Evolutionary conservation across 1,140 invertebrate genomes (phyloP), one percentile per base, ranked within the genome.

Genomic region (Cyclina sinensis): DNA sequence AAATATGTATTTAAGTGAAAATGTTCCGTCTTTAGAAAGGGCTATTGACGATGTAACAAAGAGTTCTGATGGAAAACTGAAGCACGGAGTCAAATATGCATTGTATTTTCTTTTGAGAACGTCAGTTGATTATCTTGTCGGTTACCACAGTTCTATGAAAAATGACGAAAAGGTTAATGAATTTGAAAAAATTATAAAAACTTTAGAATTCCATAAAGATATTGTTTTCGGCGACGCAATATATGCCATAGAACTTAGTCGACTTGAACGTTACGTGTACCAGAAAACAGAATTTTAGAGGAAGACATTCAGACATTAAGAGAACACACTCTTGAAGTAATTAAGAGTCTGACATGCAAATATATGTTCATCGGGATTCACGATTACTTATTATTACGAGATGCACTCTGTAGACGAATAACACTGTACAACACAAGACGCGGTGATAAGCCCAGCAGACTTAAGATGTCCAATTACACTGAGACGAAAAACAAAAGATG

Each of bases 381-480:
- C 21, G 46, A 59, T 5, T 80, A 30, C 35, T 2, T 80, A n/a
- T 24, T 51, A 30, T 30, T 80, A 12, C 46, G 46, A 32, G 76
- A 80, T 54, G 48, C 43, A 54, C 46, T 80, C n/a, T 80, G 76
- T 80, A 57, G 46, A 43, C 16, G 46, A 57, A n/a, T 80, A 2
- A 80, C 51, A 18, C 76, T 59, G 27, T 80, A 30, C 54, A 80
- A 80, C 32, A 48, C 76, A 30, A 80, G 76, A 57, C 46, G 76
- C 12, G 76, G 76, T 27, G 76, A 48, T n/a, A 48, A 80, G 76
- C 76, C 51, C 27, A 54, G 76, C 32, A 48, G 76, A 5, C 46
- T 80, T 16, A 80, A 57, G 32, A 80, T 54, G 12, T 24, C 46
- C n/a, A 16, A 80, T 54, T 32, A 24, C 48, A 18, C 18, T 27